phyloP scores from a whole-genome alignment of 1,140 invertebrate species.

The Nilaparvata lugens region DNA sequence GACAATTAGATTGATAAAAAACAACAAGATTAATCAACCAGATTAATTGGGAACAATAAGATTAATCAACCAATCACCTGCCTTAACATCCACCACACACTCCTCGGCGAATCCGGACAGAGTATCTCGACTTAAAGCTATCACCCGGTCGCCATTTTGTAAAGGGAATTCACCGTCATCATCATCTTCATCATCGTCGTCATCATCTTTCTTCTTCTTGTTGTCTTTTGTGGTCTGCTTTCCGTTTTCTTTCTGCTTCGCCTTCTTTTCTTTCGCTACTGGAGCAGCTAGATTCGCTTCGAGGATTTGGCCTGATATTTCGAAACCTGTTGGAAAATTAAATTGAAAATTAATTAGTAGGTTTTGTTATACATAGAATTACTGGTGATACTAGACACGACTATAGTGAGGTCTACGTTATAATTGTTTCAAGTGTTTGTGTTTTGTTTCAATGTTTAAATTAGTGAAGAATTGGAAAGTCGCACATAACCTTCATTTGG shows the following conservation, averaged over 20 bases:
- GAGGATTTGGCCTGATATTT: slow-evolving; percentile 41
- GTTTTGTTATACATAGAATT: no score
- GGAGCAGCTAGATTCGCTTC: slow-evolving; percentile 23
- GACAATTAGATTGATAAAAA: no score
- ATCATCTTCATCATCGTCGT: background rate
- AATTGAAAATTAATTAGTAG: no score
- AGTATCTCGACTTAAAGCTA: slow-evolving; percentile 42
- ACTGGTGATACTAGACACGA: no score
- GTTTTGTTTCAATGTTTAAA: no score
- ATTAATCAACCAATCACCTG: slow-evolving; percentile 28
- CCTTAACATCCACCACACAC: slow-evolving; percentile 39
- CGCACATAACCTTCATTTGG: no score
- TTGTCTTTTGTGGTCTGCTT: slow-evolving; percentile 7
- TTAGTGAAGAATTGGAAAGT: no score
- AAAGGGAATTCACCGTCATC: slow-evolving; percentile 19
- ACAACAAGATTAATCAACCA: no score
- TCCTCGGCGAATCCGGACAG: slow-evolving; percentile 45
- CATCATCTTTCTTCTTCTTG: slow-evolving; percentile 25
- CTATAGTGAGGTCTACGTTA: no score
- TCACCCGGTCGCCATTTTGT: slow-evolving; percentile 38
- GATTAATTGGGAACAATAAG: background rate
- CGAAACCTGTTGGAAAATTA: slow-evolving; percentile 36
- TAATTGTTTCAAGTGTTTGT: no score
- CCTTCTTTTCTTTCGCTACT: background rate
- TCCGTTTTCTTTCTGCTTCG: background rate